These are phyloP conservation scores for Hermaeophaga mercurialis DNA, from an alignment of 2,888 invertebrate species.

Conservation along the genomic window DNA sequence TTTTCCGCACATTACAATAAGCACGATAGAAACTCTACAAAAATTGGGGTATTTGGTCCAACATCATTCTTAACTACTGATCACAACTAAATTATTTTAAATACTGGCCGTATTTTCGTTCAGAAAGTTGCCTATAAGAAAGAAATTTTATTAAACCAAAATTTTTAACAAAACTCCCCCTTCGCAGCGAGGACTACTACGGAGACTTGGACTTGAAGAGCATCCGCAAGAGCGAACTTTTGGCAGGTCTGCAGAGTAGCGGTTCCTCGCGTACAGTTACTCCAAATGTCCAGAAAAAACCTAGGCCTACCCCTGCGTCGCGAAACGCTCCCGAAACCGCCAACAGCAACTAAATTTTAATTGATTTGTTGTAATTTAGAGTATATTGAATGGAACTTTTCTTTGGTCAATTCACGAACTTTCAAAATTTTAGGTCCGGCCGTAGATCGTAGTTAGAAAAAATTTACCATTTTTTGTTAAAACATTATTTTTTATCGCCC, in stretches of 20 bases:
- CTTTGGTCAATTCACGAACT: background rate
- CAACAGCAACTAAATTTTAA: slow-evolving; percentile 40
- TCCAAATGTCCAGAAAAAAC: slow-evolving; percentile 48
- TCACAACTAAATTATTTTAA: too few species aligned
- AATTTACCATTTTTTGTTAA: too few species aligned
- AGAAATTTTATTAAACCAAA: background rate
- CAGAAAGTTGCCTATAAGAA: slow-evolving; percentile 5
- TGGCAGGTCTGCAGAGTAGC: slow-evolving; percentile 75
- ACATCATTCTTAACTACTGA: too few species aligned
- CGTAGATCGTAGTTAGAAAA: background rate
- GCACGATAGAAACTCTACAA: too few species aligned
- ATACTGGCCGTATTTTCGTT: too few species aligned
- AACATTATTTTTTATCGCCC: slow-evolving; percentile 1
- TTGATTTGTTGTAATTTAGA: slow-evolving; percentile 1
- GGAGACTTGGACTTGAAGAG: slow-evolving; percentile 93
- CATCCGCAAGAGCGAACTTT: slow-evolving; percentile 91
- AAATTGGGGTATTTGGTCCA: too few species aligned
- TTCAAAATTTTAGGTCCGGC: background rate
- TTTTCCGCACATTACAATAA: too few species aligned
- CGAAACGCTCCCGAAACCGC: slow-evolving; percentile 53
- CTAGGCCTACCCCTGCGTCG: slow-evolving; percentile 56
- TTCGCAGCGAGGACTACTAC: slow-evolving; percentile 95
- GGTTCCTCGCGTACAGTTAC: slow-evolving; percentile 60
- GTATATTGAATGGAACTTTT: slow-evolving; percentile 16
- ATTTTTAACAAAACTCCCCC: slow-evolving; percentile 29